phyloP scores from a whole-genome alignment of 2,113 vertebrate genomes.

The Sebastes schlegelii region DNA sequence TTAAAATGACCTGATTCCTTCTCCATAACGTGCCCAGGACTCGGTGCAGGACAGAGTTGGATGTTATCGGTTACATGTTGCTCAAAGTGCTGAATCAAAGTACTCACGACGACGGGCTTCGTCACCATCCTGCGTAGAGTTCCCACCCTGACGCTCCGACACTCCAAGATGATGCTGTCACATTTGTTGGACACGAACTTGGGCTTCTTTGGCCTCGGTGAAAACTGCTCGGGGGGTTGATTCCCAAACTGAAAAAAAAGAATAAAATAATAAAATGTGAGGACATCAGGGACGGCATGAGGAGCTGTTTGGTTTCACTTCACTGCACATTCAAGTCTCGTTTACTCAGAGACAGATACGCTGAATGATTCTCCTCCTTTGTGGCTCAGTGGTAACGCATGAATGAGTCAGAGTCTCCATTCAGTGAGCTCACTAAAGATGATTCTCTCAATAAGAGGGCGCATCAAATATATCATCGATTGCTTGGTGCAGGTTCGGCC shows the following conservation, averaged over 20 bases:
- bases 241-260: constrained; percentile 88
- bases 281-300: background rate
- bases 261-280: background rate
- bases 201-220: constrained; percentile 79
- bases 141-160: constrained; percentile 94
- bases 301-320: background rate
- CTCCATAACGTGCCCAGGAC: too few relatives aligned
- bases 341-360: too few relatives aligned
- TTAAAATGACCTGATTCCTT: too few relatives aligned
- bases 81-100: background rate
- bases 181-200: constrained; percentile 77
- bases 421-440: too few relatives aligned
- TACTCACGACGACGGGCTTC: constrained; percentile 94
- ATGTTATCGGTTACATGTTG: too few relatives aligned
- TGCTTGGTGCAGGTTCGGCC: too few relatives aligned
- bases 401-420: background rate
- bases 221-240: constrained; percentile 77
- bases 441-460: too few relatives aligned
- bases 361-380: background rate
- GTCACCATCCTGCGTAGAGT: constrained; percentile 89
- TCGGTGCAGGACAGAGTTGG: too few relatives aligned
- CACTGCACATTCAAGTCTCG: background rate
- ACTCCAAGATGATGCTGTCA: constrained; percentile 91
- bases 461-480: too few relatives aligned
- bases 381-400: background rate